Evolutionary conservation across 2,888 invertebrate genomes (phyloP).

Genomic region (Dilophus febrilis): DNA sequence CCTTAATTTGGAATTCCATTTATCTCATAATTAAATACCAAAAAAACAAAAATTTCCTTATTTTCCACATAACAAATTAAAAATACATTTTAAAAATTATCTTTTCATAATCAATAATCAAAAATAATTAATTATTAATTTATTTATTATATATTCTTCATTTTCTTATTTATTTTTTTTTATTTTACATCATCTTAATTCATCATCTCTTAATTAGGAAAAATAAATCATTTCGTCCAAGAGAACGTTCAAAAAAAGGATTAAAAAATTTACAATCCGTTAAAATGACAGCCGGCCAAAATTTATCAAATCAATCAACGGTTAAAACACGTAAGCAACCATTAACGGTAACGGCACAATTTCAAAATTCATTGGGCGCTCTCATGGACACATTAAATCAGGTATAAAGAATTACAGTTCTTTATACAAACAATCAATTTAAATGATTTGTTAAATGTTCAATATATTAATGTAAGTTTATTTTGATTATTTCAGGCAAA

Average conservation of each 20-base stretch:
- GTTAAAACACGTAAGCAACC: constrained; percentile 66
- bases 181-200: constrained; percentile 20
- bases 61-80: too few relatives aligned
- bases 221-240: constrained; percentile 81
- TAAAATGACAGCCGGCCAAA: constrained; percentile 52
- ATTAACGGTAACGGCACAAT: constrained; percentile 86
- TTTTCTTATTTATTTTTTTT: constrained; percentile 10
- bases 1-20: too few relatives aligned
- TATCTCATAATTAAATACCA: too few relatives aligned
- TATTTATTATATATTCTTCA: too few relatives aligned
- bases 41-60: too few relatives aligned
- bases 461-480: too few relatives aligned
- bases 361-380: constrained; percentile 79
- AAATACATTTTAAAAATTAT: too few relatives aligned
- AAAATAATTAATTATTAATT: too few relatives aligned
- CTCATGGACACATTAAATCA: constrained; percentile 89
- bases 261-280: constrained; percentile 82
- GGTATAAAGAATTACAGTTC: constrained; percentile 9
- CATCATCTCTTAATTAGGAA: constrained; percentile 42
- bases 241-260: constrained; percentile 69
- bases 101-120: too few relatives aligned
- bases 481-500: constrained; percentile 25
- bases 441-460: too few relatives aligned
- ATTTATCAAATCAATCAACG: constrained; percentile 16
- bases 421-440: too few relatives aligned